Evolutionary conservation across 2,888 invertebrate genomes (phyloP).

Genomic region (Trissoscelio sp.): DNA sequence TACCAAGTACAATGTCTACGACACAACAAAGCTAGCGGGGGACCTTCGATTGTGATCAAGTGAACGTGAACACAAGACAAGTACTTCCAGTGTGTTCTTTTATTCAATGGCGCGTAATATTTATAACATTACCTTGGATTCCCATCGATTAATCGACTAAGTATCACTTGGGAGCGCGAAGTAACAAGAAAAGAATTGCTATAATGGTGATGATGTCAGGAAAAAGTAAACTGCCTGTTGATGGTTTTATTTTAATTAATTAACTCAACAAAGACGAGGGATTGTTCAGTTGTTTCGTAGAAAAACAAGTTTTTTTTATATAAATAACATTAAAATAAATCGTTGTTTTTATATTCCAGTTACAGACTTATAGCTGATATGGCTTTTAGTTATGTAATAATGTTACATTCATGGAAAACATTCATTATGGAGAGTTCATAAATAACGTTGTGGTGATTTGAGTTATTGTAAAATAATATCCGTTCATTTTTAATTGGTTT

Average conservation of each 20-base stretch:
- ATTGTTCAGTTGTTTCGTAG: conserved; percentile 18
- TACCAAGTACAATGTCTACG: conserved; percentile 28
- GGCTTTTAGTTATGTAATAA: not conserved
- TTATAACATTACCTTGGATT: conserved; percentile 62
- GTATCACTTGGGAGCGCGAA: conserved; percentile 33
- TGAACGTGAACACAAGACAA: conserved; percentile 51
- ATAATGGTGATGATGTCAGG: conserved; percentile 38
- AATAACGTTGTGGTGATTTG: not conserved
- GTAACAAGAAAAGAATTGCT: conserved; percentile 22
- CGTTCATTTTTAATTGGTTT: too few relatives aligned
- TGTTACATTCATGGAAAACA: conserved; percentile 3
- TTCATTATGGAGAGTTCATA: not conserved
- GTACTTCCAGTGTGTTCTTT: conserved; percentile 53
- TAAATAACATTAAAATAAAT: not conserved
- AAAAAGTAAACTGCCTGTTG: conserved; percentile 14
- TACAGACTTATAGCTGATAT: not conserved
- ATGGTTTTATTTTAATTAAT: conserved; percentile 40
- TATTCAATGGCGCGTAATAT: conserved; percentile 58
- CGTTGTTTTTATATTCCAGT: not conserved
- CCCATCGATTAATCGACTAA: conserved; percentile 44
- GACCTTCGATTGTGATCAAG: conserved; percentile 62
- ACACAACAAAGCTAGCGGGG: conserved; percentile 28
- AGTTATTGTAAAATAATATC: too few relatives aligned
- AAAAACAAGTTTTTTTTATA: conserved; percentile 28
- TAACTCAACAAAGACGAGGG: conserved; percentile 19